Evolutionary conservation across 2,113 vertebrate genomes (phyloP).

Genomic region (Pseudolaguvia tuberculata): DNA sequence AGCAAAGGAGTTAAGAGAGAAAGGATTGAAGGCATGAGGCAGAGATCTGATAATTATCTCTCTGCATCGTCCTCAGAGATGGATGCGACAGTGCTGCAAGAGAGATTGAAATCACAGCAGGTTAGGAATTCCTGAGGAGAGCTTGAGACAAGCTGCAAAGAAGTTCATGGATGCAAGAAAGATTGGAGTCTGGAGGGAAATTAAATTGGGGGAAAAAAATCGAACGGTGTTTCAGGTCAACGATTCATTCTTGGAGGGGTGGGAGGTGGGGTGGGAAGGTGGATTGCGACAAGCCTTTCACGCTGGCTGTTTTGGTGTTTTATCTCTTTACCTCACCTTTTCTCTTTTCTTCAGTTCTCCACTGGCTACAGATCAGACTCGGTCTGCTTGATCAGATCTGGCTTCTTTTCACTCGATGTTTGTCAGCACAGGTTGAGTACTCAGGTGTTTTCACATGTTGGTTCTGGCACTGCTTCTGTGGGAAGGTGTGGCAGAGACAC

Average conservation of each 20-base stretch:
- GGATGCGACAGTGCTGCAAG: slow-evolving; percentile 22
- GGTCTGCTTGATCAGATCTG: slow-evolving; percentile 35
- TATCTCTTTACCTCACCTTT: slow-evolving; percentile 8
- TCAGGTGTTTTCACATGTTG: slow-evolving; percentile 45
- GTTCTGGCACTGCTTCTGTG: slow-evolving; percentile 31
- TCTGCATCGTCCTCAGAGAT: slow-evolving; percentile 32
- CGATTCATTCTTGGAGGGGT: slow-evolving; percentile 15
- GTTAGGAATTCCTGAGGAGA: not conserved
- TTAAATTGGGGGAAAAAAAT: not conserved
- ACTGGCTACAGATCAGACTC: slow-evolving; percentile 36
- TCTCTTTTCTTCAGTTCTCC: slow-evolving; percentile 14
- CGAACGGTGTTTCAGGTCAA: slow-evolving; percentile 3
- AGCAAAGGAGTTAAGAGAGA: slow-evolving; percentile 10
- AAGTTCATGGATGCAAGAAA: not conserved
- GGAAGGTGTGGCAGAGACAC: slow-evolving; percentile 18
- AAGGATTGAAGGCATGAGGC: not conserved
- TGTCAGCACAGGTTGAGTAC: slow-evolving; percentile 9
- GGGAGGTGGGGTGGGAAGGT: no score
- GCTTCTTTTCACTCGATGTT: slow-evolving; percentile 29
- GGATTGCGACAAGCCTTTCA: slow-evolving; percentile 14
- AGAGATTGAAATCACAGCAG: slow-evolving; percentile 38
- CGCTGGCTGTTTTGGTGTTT: slow-evolving; percentile 2
- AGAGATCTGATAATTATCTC: slow-evolving; percentile 28
- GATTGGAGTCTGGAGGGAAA: not conserved
- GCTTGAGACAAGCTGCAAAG: slow-evolving; percentile 2